These are phyloP conservation scores for Etheostoma perlongum DNA, from an alignment of 2,797 vertebrate species.

Conservation along the genomic window DNA sequence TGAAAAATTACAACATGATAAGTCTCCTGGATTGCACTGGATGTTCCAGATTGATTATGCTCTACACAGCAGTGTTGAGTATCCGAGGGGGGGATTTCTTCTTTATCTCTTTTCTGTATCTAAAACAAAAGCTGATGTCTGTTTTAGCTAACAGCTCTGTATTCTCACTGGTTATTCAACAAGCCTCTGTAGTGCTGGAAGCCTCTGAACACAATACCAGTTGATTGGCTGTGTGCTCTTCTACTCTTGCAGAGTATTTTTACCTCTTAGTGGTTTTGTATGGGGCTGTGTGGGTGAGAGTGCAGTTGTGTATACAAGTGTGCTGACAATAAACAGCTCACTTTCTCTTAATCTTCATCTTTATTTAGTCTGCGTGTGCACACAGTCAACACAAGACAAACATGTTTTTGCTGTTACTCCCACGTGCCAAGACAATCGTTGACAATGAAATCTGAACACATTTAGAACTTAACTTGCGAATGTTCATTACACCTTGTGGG, in stretches of 20 bases:
- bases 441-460: constrained; percentile 36
- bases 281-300: constrained; percentile 36
- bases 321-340: constrained; percentile 21
- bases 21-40: constrained; percentile 17
- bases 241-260: constrained; percentile 56
- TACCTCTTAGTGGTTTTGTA: constrained; percentile 29
- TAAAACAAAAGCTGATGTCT: constrained; percentile 50
- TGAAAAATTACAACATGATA: constrained; percentile 7
- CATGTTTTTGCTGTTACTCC: constrained; percentile 31
- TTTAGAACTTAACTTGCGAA: constrained; percentile 15
- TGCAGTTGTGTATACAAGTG: constrained; percentile 23
- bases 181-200: constrained; percentile 51
- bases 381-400: constrained; percentile 32
- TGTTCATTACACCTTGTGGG: constrained; percentile 8
- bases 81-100: constrained; percentile 26
- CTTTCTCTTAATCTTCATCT: constrained; percentile 9
- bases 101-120: constrained; percentile 52
- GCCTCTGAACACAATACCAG: constrained; percentile 50
- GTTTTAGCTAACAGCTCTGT: constrained; percentile 26
- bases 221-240: constrained; percentile 61
- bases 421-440: constrained; percentile 19
- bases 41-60: constrained; percentile 47
- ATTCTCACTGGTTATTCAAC: constrained; percentile 16
- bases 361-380: neutral
- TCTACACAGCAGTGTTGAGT: constrained; percentile 2